Percentiles rank a stretch among this genome's conserved stretches.
phyloP scores from a whole-genome alignment of 2,888 invertebrate genomes.

The Oscheius sp. region DNA sequence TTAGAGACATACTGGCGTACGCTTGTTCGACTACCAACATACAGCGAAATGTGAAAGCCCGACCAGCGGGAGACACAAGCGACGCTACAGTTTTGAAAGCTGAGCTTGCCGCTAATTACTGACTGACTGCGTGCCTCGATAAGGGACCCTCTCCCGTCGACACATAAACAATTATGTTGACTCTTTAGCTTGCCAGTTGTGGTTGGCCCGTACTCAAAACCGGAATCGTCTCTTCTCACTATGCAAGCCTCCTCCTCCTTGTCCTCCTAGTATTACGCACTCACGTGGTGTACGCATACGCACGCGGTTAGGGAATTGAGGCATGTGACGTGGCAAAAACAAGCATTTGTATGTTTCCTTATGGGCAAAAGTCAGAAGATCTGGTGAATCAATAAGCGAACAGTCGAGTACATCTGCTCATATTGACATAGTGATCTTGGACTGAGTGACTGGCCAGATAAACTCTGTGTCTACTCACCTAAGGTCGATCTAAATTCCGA shows the following conservation, averaged over 20 bases:
- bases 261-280: constrained; percentile 11
- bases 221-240: not conserved
- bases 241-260: not conserved
- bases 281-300: constrained; percentile 11
- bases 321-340: not conserved
- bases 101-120: not conserved
- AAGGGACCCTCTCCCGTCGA: not conserved
- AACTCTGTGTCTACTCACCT: constrained; percentile 2
- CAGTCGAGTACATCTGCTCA: no score
- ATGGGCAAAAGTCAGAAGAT: not conserved
- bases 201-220: not conserved
- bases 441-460: no score
- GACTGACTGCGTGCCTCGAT: constrained; percentile 12
- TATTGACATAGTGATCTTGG: no score
- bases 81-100: not conserved
- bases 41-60: no score
- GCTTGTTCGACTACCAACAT: no score
- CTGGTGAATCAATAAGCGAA: not conserved
- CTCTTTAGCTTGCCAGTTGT: constrained; percentile 14
- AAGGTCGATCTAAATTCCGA: constrained; percentile 20
- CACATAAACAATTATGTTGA: constrained; percentile 23
- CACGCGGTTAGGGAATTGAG: constrained; percentile 10
- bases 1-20: not conserved
- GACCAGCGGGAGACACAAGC: no score
- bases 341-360: not conserved